These are phyloP conservation scores for Thalassoma bifasciatum DNA, from an alignment of 2,113 vertebrate species.

Conservation along the genomic window DNA sequence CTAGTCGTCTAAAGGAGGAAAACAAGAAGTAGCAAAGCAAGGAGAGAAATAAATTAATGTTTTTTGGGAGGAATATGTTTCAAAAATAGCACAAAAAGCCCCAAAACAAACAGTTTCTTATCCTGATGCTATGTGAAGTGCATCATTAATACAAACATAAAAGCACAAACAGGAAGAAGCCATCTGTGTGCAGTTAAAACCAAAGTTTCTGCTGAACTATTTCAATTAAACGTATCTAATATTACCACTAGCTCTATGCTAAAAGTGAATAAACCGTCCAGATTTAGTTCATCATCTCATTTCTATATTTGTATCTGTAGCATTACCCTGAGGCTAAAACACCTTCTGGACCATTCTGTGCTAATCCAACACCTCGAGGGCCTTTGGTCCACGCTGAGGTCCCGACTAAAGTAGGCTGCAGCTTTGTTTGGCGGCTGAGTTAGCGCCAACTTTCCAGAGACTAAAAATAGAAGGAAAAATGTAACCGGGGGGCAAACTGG, in stretches of 20 bases:
- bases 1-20: no score
- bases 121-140: background rate
- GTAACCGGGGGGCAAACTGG: conserved; percentile 6
- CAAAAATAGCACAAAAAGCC: background rate
- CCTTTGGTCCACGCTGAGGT: background rate
- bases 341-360: conserved; percentile 22
- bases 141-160: no score
- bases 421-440: conserved; percentile 5
- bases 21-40: no score
- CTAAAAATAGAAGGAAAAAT: conserved; percentile 42
- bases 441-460: background rate
- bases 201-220: no score
- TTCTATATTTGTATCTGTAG: conserved; percentile 16
- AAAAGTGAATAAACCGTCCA: no score
- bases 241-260: no score
- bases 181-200: no score
- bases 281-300: conserved; percentile 2
- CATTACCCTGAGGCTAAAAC: background rate
- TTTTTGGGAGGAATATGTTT: no score
- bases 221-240: no score
- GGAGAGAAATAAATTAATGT: no score
- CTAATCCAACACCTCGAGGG: background rate
- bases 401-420: conserved; percentile 26
- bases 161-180: background rate
- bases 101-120: conserved; percentile 4